A percentile compares a stretch with the other conserved stretches of the same genome.
Conservation (phyloP, 92 coral and sea anemone species). For the Bergia sp. region DNA sequence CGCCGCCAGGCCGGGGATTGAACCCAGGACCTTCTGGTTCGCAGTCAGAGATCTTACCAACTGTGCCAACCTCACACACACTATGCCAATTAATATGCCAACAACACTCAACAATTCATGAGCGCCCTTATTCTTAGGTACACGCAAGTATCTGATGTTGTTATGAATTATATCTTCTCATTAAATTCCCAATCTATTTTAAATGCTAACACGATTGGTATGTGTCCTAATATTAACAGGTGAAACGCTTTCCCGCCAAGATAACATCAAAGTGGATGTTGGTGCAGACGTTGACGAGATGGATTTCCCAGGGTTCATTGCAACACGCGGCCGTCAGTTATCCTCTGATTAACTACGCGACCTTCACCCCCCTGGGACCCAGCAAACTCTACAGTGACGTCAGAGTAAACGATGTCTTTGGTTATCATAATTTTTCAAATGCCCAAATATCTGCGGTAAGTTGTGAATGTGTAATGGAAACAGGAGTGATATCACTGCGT, state of each 20-base stretch:
- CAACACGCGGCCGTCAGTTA: slow-evolving; percentile 59
- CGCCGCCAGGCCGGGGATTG: too few relatives aligned
- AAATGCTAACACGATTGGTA: neutral
- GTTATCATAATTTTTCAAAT: slow-evolving; percentile 43
- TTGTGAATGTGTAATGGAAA: neutral
- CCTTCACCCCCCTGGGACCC: slow-evolving; percentile 50
- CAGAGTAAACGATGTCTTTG: slow-evolving; percentile 39
- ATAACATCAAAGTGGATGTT: slow-evolving; percentile 27
- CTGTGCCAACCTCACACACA: too few relatives aligned
- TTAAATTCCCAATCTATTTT: neutral
- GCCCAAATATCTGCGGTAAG: slow-evolving; percentile 56
- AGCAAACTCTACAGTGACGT: slow-evolving; percentile 52
- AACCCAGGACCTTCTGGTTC: too few relatives aligned
- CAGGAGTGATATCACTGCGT: too few relatives aligned
- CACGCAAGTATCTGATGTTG: neutral
- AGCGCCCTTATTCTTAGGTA: too few relatives aligned
- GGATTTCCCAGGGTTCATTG: slow-evolving; percentile 51
- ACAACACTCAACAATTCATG: too few relatives aligned
- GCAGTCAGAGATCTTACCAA: too few relatives aligned
- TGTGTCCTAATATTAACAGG: neutral
- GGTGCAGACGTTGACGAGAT: slow-evolving; percentile 31
- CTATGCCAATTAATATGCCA: too few relatives aligned
- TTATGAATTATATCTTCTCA: neutral
- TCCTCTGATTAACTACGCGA: slow-evolving; percentile 57
- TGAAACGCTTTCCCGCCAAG: slow-evolving; percentile 42